These are phyloP conservation scores for Laothoe populi DNA, from an alignment of 2,888 invertebrate species.

Conservation along the genomic window DNA sequence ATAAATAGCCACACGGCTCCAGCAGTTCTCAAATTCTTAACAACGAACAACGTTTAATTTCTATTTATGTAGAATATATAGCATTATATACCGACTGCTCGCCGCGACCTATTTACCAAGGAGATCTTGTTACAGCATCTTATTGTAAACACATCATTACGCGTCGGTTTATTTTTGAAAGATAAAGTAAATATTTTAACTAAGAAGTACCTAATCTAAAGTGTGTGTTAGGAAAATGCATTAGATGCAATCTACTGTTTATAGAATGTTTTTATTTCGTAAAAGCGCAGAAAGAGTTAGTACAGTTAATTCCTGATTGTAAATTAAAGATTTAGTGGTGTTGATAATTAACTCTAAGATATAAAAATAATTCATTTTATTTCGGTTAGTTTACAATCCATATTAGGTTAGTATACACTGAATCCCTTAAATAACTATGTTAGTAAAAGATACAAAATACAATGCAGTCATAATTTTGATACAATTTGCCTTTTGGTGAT, in stretches of 20 bases:
- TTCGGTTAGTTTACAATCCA: too few relatives aligned
- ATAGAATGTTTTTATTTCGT: background rate
- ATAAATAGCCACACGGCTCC: too few relatives aligned
- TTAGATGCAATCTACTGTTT: background rate
- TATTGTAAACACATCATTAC: conserved; percentile 14
- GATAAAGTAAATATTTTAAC: conserved; percentile 8
- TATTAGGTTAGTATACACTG: too few relatives aligned
- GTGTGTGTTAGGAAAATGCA: background rate
- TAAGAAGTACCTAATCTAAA: background rate
- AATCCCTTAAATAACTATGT: too few relatives aligned
- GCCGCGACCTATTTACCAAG: conserved; percentile 1
- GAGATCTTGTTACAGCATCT: background rate
- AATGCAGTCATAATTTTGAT: too few relatives aligned
- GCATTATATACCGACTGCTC: background rate
- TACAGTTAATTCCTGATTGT: background rate
- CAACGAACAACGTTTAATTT: too few relatives aligned
- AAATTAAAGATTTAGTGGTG: background rate
- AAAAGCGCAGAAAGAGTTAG: background rate
- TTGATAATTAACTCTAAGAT: too few relatives aligned
- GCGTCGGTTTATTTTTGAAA: background rate
- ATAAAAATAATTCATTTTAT: too few relatives aligned
- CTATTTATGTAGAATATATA: too few relatives aligned
- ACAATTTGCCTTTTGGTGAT: too few relatives aligned
- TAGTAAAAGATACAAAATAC: too few relatives aligned
- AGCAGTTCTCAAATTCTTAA: too few relatives aligned